Base-by-base conservation (phyloP, 2,797 vertebrate species). In the Tragelaphus eurycerus region DNA sequence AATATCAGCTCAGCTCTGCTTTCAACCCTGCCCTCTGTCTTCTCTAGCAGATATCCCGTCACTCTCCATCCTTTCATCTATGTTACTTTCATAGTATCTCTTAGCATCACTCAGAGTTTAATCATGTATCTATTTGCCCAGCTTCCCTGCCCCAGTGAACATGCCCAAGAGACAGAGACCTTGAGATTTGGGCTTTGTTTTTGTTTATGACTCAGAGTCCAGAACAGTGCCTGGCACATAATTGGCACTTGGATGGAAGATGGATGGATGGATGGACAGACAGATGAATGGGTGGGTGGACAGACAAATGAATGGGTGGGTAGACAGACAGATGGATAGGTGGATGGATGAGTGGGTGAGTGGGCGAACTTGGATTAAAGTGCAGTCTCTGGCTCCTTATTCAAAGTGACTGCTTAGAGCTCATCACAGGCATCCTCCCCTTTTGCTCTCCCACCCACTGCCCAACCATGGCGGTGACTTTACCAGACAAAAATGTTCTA, bases 391-490 rank as follows among this genome's bases (percentile, higher is more conserved):
- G 17, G 11, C 34, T 59, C 29, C 54, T 27, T 76, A 21, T 93
- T 38, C 38, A 78, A 78, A 78, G 34, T 31, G 50, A 23, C 67
- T 31, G 23, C 62, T 60, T 19, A 10, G 67, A 15, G 12, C 23
- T 59, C 50, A 15, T 67, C 71, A 0, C n/a, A 15, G 0, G 7
- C 2, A 0, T 46, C 43, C 23, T 23, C 43, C 1, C 31, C 14
- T 7, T 23, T 34, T 19, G 4, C 29, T 74, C 4, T 57, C 52
- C 74, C 86, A 7, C 4, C n/a, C 9, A 3, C 43, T 7, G 43
- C 43, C 76, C 50, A 48, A 0, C 16, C 27, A 4, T 38, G 60
- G 46, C 71, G 25, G 19, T 55, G 54, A 79, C 81, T 62, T 93
- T n/a, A 59, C 89, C 50, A 91, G 89, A 34, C 11, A 29, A 27